A percentile compares a stretch with the other conserved stretches of the same genome.
phyloP scores from a whole-genome alignment of 2,888 invertebrate species.

The Pandemis corylana region DNA sequence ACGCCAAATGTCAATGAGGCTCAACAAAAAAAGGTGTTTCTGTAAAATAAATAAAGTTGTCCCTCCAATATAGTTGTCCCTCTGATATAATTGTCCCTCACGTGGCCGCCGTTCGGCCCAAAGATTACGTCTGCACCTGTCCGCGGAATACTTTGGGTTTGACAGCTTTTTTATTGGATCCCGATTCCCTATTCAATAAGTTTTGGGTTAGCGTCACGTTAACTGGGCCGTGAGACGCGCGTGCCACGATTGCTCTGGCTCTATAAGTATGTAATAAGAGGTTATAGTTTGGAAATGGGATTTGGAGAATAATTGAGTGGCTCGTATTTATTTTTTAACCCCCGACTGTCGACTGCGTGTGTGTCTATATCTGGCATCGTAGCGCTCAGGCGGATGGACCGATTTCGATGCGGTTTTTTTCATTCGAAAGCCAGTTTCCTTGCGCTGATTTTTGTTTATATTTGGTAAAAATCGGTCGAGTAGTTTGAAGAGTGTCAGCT shows the following conservation, averaged over 20 bases:
- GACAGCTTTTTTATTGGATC: slow-evolving; percentile 81
- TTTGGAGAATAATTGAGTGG: neutral
- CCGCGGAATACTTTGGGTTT: slow-evolving; percentile 67
- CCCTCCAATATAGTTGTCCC: neutral
- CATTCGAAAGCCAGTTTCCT: no score
- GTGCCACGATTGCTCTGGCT: slow-evolving; percentile 1
- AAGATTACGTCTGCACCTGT: slow-evolving; percentile 59
- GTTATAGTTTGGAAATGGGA: neutral
- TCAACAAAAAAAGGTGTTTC: neutral
- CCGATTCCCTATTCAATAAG: slow-evolving; percentile 78
- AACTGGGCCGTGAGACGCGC: slow-evolving; percentile 72
- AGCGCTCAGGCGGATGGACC: no score
- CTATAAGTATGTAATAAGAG: neutral
- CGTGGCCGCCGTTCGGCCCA: slow-evolving; percentile 3
- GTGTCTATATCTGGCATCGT: no score
- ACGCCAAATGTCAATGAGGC: neutral
- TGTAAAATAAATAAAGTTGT: neutral
- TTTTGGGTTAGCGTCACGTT: slow-evolving; percentile 63
- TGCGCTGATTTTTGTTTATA: no score
- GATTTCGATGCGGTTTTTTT: no score
- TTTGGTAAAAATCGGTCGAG: no score
- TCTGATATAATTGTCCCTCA: neutral
- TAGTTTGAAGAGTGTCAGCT: no score
- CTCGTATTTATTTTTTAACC: neutral
- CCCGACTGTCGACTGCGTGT: no score